Evolutionary conservation across 1,140 invertebrate genomes (phyloP), one percentile per base, ranked within the genome.

Genomic region (Eriocheir sinensis): DNA sequence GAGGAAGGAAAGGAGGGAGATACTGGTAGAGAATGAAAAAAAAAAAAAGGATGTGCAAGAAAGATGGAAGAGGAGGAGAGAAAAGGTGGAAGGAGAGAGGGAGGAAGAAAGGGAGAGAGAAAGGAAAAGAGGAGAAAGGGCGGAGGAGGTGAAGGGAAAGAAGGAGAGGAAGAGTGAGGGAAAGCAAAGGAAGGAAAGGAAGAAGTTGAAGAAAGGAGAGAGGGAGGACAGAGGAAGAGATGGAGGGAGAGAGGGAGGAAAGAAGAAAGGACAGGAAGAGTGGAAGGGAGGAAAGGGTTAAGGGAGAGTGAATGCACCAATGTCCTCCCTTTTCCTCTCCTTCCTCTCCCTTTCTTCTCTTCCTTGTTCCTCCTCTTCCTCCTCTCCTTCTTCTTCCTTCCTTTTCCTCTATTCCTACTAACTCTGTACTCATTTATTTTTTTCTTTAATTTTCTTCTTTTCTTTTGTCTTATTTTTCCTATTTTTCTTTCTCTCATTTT

Each of bases 61-160:
- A 17, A 6, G 3, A 32, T 6, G 32, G 27, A 4, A 80, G 38
- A 34, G 17, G 80, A 3, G 0, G 38, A 36, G 90, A 72, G 53
- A 81, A 38, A 81, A 60, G 80, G 53, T 12, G 34, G n/a, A 80
- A 92, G 27, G 32, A 38, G n/a, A 79, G 83, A 38, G 83, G 41
- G n/a, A 4, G 36, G 32, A 17, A n/a, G 21, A 15, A 91, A 27
- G 27, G 38, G 32, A 32, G 36, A 12, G 27, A n/a, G 53, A 0
- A 91, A 27, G 8, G 12, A 81, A 2, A 81, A 36, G n/a, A 27
- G 32, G 4, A 40, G 88, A 30, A 53, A 36, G 34, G 32, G 17
- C 0, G 60, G 27, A 32, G 48, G 32, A 2, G 60, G 12, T n/a
- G 60, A 41, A 48, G 48, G 8, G 60, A 53, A 90, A 27, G 1